Base-by-base conservation (phyloP, 2,888 invertebrate genomes). In the Eucera pruinosa region DNA sequence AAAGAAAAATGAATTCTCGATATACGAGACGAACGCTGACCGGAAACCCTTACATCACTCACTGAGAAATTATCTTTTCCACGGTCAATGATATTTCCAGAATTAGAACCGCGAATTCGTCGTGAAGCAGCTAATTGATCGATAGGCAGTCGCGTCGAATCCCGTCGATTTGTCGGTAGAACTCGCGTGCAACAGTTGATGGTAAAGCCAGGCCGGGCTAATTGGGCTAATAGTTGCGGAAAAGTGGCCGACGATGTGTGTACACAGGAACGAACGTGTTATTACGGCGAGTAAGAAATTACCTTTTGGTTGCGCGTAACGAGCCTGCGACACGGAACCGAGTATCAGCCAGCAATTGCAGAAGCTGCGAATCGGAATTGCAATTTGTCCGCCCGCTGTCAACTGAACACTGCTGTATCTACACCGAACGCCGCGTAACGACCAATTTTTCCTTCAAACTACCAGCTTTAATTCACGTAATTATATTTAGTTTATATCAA, bases 181-280 rank as follows among this genome's bases (percentile, higher is more conserved):
- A 62, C 57, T 67, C 39, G 64, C 48, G 78, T 67, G 78, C 78
- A 78, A 78, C 78, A 78, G 78, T 77, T 78, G 78, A 70, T 65
- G 77, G 25, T 33, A 60, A 39, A 52, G 52, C 58, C 52, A 15
- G 30, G 52, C 48, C 39, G 9, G 54, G 52, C 66, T 78, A 77
- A 78, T 77, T 77, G 78, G 50, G 48, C 57, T 77, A 77, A 78
- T 78, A 71, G 71, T 72, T 52, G 71, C 71, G 66, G 60, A 72
- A 77, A 78, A 66, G 57, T 66, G 78, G 61, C 69, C 45, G 61
- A n/a, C 77, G 43, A 62, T 62, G 72, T 71, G 72, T 66, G 62
- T 66, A 61, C 47, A 62, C 58, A 77, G 55, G 25, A 54, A 62
- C 55, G 25, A 54, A 62, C 55, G 71, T 66, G 64, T 66, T 71